phyloP scores from a whole-genome alignment of 2,888 invertebrate species.

The Galerucella nymphaeae region DNA sequence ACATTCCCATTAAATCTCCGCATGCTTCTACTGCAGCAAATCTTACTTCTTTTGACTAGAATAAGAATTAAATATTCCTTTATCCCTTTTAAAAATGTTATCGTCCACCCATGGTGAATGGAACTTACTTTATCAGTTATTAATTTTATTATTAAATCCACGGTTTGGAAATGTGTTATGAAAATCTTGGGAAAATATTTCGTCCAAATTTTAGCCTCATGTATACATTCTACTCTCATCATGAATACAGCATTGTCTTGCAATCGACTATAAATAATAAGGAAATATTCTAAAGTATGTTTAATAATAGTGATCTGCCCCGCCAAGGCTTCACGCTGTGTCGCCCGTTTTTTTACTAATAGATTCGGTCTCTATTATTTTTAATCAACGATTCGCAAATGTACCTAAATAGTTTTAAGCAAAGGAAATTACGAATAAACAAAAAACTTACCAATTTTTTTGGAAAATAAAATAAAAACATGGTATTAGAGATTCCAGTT shows the following conservation, averaged over 20 bases:
- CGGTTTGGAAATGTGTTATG: conserved; percentile 28
- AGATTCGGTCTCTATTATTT: too few relatives aligned
- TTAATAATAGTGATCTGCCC: too few relatives aligned
- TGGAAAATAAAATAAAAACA: conserved; percentile 36
- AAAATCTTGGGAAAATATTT: conserved; percentile 38
- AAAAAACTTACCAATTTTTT: conserved; percentile 34
- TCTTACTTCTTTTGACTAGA: conserved; percentile 38
- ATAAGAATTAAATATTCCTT: neutral
- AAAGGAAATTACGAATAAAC: neutral
- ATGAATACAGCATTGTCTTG: conserved; percentile 24
- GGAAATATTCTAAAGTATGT: neutral
- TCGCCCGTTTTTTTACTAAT: too few relatives aligned
- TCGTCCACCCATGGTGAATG: too few relatives aligned
- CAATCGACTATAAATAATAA: conserved; percentile 31
- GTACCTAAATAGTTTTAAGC: neutral
- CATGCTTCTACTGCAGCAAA: conserved; percentile 31
- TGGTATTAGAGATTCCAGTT: conserved; percentile 23
- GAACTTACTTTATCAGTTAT: conserved; percentile 33
- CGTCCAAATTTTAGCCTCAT: conserved; percentile 36
- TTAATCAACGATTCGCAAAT: too few relatives aligned
- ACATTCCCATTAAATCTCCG: conserved; percentile 23
- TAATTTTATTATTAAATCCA: conserved; percentile 30
- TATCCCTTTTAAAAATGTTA: neutral
- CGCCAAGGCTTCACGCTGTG: too few relatives aligned
- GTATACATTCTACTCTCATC: conserved; percentile 38